Conservation (phyloP, 2,888 invertebrate genomes). For the Diaphora mendica region DNA sequence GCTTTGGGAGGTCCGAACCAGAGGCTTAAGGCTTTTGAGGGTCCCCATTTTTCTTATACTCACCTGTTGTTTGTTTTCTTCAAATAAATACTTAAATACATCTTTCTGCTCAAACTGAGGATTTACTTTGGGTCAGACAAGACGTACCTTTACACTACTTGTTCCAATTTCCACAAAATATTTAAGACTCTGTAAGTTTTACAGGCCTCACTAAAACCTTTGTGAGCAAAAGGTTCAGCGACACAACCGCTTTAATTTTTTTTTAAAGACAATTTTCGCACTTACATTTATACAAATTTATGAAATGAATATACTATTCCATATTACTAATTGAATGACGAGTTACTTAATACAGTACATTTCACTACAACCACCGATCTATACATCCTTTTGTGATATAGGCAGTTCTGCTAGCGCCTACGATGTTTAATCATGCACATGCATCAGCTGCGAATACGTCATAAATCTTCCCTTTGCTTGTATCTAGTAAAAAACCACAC, state of each 20-base stretch:
- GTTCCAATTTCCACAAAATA: conserved; percentile 4
- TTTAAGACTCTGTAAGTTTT: conserved; percentile 7
- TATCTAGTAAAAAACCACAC: background rate
- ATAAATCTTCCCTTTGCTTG: background rate
- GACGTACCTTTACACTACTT: conserved; percentile 9
- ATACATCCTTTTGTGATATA: background rate
- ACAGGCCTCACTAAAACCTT: background rate
- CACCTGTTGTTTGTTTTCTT: conserved; percentile 39
- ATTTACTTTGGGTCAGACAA: conserved; percentile 17
- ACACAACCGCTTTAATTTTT: background rate
- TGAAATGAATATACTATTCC: background rate
- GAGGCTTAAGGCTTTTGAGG: conserved; percentile 22
- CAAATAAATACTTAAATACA: conserved; percentile 24
- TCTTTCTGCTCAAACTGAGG: conserved; percentile 15
- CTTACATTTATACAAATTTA: too few species aligned
- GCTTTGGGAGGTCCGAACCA: conserved; percentile 30
- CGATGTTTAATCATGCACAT: background rate
- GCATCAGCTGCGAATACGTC: conserved; percentile 1
- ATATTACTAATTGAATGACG: too few species aligned
- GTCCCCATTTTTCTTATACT: conserved; percentile 26
- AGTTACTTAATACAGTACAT: background rate
- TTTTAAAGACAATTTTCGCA: background rate
- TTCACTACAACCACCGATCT: background rate
- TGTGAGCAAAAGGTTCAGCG: background rate
- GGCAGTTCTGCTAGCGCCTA: background rate